Base-by-base conservation (phyloP, 1,140 invertebrate species). In the Drosophila albomicans region DNA sequence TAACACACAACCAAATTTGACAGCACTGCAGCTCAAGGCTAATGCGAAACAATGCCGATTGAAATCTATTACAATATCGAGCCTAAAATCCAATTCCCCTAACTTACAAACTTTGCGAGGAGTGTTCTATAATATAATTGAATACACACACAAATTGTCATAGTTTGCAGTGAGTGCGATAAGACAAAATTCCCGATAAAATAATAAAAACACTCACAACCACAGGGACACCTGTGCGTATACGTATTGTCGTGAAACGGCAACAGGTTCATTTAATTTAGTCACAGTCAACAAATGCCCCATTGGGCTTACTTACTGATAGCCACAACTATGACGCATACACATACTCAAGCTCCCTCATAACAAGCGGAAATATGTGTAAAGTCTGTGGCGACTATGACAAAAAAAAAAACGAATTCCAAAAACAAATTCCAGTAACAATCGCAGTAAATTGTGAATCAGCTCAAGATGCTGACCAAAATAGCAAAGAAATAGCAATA, bases 261-360 rank as follows among this genome's bases (percentile, higher is more conserved):
- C 78, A 79, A 84, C 82, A 87, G 77, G 84, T 84, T 88, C 52
- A 82, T 75, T 87, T 64, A 57, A 82, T 87, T 88, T 88, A 89
- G 80, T 78, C 85, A 89, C 63, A 80, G 56, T 45, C 51, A 54
- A 59, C 45, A 48, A 15, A 67, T 54, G 70, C 52, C 32, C 16
- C 67, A 75, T 32, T 68, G 68, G 49, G 57, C 68, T 77, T 64
- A n/a, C 80, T 79, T 65, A n/a, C 80, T 88, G 84, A 88, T 89
- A 89, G 80, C 59, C 78, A 56, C 48, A 32, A 32, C 59, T 67
- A 67, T 88, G 84, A 87, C 84, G 81, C 84, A 88, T 78, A 43
- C 35, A 51, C 35, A 52, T n/a, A 51, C 16, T 63, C 45, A 54
- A 41, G 28, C 74, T 62, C n/a, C 11, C 64, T 58, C 41, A 13